Base-by-base conservation (phyloP, 2,797 vertebrate genomes). In the Odontamblyopus lacepedii region DNA sequence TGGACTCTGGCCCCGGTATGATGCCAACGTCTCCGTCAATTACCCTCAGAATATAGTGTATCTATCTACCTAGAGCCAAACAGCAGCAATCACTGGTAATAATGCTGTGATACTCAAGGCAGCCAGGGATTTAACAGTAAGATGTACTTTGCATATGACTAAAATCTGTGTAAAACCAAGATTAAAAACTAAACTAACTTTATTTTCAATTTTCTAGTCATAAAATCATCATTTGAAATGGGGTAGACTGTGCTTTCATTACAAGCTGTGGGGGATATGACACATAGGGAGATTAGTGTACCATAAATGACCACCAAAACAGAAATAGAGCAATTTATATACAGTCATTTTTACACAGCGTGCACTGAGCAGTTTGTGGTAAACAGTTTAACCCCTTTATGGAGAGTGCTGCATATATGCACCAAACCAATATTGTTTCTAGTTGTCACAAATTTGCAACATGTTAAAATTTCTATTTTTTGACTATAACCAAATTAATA, bases 1-100 rank as follows among this genome's bases (percentile, higher is more conserved):
- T 44, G 70, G 69, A 70, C 73, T 56, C 56, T 74, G 68, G 32
- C 62, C 71, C 48, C 60, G 50, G 65, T 53, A 50, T 30, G 48
- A 67, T 67, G 65, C 50, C 48, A 30, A 16, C 56, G 16, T 51
- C 56, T 41, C 29, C 56, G 65, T 67, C 67, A 41, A 38, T 60
- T 67, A 53, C 48, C 48, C 65, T 32, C 65, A 5, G 48, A 67
- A 67, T 53, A 53, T 67, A 32, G 23, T 18, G 63, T 6, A 60
- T 38, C 32, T 51, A 66, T 64, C 63, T 51, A 44, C 63, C 41
- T 27, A 65, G 23, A n/a, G 23, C 63, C 44, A 65, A 64, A 65
- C 26, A 53, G 65, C 48, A 53, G 27, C 48, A 67, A 67, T 67
- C 64, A 67, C 27, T 67, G 44, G 64, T n/a, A 67, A 53, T 53